Percentiles rank a stretch among this genome's conserved stretches.
Evolutionary conservation across 2,888 invertebrate genomes (phyloP).

Genomic region (Spatulosminthurus flaviceps): DNA sequence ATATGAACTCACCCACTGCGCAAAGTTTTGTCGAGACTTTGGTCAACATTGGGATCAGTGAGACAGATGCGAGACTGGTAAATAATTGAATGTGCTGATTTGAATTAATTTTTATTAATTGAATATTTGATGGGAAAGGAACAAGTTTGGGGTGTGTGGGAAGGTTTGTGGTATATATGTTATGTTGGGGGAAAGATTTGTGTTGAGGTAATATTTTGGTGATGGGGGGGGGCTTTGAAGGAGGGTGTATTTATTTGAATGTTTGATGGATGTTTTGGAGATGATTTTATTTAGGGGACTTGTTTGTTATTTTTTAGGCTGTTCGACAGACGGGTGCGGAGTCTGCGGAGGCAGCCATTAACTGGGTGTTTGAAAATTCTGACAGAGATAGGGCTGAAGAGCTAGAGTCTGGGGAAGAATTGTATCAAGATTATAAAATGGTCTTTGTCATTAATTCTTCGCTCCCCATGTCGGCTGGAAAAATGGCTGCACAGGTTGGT

Average conservation of each 20-base stretch:
- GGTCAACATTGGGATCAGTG: slow-evolving; percentile 61
- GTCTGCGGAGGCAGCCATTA: slow-evolving; percentile 63
- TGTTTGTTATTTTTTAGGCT: slow-evolving; percentile 55
- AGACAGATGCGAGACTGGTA: slow-evolving; percentile 61
- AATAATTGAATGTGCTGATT: slow-evolving; percentile 32
- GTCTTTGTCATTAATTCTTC: slow-evolving; percentile 62
- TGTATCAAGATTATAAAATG: slow-evolving; percentile 63
- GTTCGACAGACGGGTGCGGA: slow-evolving; percentile 62
- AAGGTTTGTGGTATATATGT: too few relatives aligned
- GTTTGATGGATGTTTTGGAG: not conserved
- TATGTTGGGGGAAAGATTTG: too few relatives aligned
- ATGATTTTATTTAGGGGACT: not conserved
- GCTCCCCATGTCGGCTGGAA: slow-evolving; percentile 62
- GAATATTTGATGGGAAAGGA: not conserved
- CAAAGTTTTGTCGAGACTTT: slow-evolving; percentile 61
- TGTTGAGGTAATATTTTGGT: too few relatives aligned
- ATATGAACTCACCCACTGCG: slow-evolving; percentile 56
- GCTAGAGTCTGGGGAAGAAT: slow-evolving; percentile 49
- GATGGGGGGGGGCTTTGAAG: not conserved
- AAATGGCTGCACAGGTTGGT: slow-evolving; percentile 64
- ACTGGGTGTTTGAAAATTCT: slow-evolving; percentile 63
- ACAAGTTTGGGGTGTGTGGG: not conserved
- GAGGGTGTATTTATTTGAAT: too few relatives aligned
- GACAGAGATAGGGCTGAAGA: slow-evolving; percentile 44
- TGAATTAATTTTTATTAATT: not conserved